Conservation (phyloP, 2,888 invertebrate genomes). For the Bruchidius siliquastri region DNA sequence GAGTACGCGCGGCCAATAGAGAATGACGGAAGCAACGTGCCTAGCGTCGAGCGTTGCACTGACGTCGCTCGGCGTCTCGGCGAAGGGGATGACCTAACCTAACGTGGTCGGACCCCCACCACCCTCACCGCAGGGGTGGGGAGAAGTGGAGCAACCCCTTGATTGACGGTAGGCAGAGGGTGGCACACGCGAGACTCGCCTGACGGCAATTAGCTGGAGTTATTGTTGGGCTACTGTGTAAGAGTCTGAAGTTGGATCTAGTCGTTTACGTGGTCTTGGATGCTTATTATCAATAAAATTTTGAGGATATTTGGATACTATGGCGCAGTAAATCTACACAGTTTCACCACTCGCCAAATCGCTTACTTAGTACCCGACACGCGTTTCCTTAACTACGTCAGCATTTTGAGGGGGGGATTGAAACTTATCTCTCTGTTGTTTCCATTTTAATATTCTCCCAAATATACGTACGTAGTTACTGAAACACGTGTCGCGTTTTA, state of each 20-base stretch:
- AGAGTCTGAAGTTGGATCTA: neutral
- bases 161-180: neutral
- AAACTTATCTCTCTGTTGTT: too few species aligned
- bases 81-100: neutral
- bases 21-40: neutral
- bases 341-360: too few species aligned
- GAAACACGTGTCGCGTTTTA: too few species aligned
- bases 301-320: too few species aligned
- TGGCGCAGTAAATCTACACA: too few species aligned
- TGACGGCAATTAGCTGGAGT: neutral
- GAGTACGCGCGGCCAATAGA: neutral
- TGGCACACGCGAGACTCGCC: neutral
- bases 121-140: neutral
- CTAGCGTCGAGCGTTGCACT: neutral
- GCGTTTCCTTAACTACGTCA: too few species aligned
- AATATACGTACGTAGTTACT: too few species aligned
- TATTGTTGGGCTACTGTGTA: neutral
- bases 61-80: neutral
- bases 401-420: too few species aligned
- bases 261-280: neutral
- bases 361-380: too few species aligned
- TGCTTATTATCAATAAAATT: neutral
- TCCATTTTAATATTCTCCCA: too few species aligned
- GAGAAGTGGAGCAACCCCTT: neutral
- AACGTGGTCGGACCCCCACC: neutral